A percentile compares a stretch with the other conserved stretches of the same genome.
phyloP scores from a whole-genome alignment of 1,140 invertebrate genomes.

The Achatina immaculata region DNA sequence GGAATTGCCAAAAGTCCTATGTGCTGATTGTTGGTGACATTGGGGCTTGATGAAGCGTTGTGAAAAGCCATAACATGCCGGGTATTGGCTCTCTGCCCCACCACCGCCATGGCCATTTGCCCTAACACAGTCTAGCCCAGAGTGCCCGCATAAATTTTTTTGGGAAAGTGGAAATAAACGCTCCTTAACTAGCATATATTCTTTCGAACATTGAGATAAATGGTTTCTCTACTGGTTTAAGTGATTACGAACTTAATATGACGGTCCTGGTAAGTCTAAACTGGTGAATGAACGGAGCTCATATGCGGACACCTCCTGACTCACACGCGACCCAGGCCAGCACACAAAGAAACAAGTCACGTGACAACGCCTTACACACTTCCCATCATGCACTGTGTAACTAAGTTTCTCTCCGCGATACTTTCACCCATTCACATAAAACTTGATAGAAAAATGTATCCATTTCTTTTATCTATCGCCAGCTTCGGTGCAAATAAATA shows the following conservation, averaged over 20 bases:
- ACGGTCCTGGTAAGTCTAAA: conserved; percentile 44
- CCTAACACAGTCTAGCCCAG: conserved; percentile 46
- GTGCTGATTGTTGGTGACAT: conserved; percentile 51
- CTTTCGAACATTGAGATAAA: conserved; percentile 47
- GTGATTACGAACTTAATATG: conserved; percentile 38
- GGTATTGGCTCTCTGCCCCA: conserved; percentile 66
- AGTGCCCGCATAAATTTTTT: conserved; percentile 51
- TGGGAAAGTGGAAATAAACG: conserved; percentile 45
- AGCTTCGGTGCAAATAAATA: neutral
- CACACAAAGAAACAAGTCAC: conserved; percentile 70
- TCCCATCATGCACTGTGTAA: conserved; percentile 59
- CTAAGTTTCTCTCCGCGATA: conserved; percentile 19
- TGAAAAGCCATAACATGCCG: conserved; percentile 72
- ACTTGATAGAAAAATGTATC: neutral
- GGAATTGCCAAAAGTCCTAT: conserved; percentile 54
- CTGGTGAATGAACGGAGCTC: conserved; percentile 46
- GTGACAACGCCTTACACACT: conserved; percentile 65
- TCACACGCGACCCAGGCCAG: conserved; percentile 67
- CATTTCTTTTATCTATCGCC: neutral
- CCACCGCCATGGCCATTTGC: conserved; percentile 70
- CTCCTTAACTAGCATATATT: conserved; percentile 48
- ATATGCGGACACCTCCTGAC: conserved; percentile 59
- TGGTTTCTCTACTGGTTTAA: conserved; percentile 45
- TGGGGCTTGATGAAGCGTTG: conserved; percentile 51
- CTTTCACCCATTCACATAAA: neutral